These are phyloP conservation scores for Acyrthosiphon pisum DNA, from an alignment of 1,140 invertebrate species.

Conservation along the genomic window DNA sequence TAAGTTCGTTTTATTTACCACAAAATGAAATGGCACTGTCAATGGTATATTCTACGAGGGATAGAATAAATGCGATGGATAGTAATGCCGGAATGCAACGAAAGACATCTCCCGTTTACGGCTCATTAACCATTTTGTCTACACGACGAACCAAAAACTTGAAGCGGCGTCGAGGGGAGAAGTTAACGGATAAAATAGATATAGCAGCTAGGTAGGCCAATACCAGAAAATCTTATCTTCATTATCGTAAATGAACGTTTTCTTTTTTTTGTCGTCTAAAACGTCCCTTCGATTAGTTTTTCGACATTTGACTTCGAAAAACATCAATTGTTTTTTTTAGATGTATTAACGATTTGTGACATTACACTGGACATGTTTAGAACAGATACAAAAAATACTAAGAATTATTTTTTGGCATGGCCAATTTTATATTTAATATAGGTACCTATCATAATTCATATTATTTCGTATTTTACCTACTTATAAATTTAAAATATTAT, in stretches of 20 bases:
- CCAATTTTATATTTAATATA: no score
- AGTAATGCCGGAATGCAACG: background rate
- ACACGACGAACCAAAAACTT: background rate
- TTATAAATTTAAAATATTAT: no score
- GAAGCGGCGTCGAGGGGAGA: background rate
- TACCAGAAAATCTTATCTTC: background rate
- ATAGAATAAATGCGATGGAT: background rate
- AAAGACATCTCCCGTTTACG: background rate
- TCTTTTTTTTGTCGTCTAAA: background rate
- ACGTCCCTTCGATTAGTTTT: background rate
- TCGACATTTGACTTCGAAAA: no score
- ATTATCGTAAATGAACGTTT: background rate
- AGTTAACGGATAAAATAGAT: background rate
- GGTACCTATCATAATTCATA: no score
- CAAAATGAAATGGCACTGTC: background rate
- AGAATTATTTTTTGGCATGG: no score
- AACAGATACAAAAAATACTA: no score
- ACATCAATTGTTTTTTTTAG: no score
- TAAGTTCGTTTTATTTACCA: background rate
- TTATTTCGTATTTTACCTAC: no score
- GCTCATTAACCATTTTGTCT: conserved; percentile 25
- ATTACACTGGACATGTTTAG: no score
- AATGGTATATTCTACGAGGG: background rate
- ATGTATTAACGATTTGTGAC: no score
- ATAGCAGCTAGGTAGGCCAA: no score